Evolutionary conservation across 92 coral and sea anemone genomes (phyloP).

Genomic region (Montipora capitata): DNA sequence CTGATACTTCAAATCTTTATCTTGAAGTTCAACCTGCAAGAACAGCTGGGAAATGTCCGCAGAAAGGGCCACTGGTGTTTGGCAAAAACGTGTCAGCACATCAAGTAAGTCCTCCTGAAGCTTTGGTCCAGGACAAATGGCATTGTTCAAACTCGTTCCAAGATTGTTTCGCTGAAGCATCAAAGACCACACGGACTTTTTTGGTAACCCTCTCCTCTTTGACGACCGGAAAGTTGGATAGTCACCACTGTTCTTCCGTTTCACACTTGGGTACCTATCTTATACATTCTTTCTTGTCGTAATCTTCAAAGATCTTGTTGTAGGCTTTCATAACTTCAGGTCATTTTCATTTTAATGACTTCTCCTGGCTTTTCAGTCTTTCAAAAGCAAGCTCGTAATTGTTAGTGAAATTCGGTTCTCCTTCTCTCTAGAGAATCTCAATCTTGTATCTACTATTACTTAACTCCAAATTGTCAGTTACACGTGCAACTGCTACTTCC

Average conservation of each 20-base stretch:
- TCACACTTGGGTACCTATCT: not conserved
- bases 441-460: conserved; percentile 30
- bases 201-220: not conserved
- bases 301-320: conserved; percentile 42
- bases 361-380: too few relatives aligned
- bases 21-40: conserved; percentile 32
- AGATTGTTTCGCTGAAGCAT: not conserved
- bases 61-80: conserved; percentile 45
- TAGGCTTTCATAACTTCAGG: conserved; percentile 29
- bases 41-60: conserved; percentile 65
- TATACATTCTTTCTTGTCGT: not conserved
- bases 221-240: not conserved
- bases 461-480: conserved; percentile 26
- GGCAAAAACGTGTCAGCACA: conserved; percentile 46
- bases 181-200: not conserved
- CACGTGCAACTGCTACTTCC: not conserved
- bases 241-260: not conserved
- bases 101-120: conserved; percentile 46
- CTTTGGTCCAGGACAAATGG: conserved; percentile 4
- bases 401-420: too few relatives aligned
- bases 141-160: conserved; percentile 29
- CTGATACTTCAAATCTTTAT: too few relatives aligned
- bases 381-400: too few relatives aligned
- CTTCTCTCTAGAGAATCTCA: not conserved
- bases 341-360: not conserved